Base-by-base conservation (phyloP, 1,140 invertebrate species). In the Aleiodes sp. region DNA sequence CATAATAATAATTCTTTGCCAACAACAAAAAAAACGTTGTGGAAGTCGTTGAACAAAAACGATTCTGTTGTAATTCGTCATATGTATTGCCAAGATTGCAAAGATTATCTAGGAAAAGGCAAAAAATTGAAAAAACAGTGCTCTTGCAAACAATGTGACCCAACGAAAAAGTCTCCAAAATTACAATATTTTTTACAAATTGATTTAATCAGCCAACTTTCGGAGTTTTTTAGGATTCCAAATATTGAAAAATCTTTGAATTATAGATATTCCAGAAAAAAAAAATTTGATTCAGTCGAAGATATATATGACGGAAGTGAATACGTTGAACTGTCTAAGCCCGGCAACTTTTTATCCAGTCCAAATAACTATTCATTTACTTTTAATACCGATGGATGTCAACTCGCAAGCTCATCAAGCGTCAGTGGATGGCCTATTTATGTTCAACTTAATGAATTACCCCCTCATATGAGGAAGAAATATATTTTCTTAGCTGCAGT, bases 371-470 rank as follows among this genome's bases (percentile, higher is more conserved):
- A 21, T 37, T 70, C 68, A 2, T 64, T 70, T 8, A 68, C 69
- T 2, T 28, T 73, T 3, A 68, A 68, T 52, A 67, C 61, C 0
- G 69, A 70, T 65, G 68, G 64, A 2, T 52, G 43, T 56, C 9
- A 43, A 33, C 10, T 70, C 1, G 26, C 37, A 14, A 57, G 68
- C 14, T 70, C 68, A 6, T 67, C 68, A 43, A 56, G 28, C 4
- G 19, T 29, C 8, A 70, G 26, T 29, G 68, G 43, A 8, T 73
- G 68, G 68, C 72, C 72, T 12, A 19, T 73, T 19, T 68, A 65
- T 31, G 16, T 73, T n/a, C 57, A 67, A 46, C 35, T 73, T 52
- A 70, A 73, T 68, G 72, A 73, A 65, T 43, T 73, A 8, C 65
- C 72, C 10, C 68, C 72, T n/a, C 64, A 65, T 10, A 35, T 57